phyloP scores from a whole-genome alignment of 2,113 vertebrate species.

The Coreoperca whiteheadi region DNA sequence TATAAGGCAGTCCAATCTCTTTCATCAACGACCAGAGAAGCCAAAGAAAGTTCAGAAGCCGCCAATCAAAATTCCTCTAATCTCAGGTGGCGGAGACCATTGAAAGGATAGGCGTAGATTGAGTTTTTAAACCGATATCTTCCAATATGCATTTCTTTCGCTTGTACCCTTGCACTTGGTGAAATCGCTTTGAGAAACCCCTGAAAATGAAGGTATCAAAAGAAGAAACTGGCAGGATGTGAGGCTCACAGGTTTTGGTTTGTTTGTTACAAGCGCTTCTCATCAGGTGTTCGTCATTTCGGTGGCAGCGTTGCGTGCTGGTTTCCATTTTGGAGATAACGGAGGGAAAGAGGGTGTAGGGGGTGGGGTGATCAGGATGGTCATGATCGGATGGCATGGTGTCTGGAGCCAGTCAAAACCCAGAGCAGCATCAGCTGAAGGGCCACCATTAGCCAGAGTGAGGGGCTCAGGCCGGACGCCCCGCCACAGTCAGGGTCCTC shows the following conservation, averaged over 20 bases:
- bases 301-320: conserved; percentile 69
- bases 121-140: conserved; percentile 38
- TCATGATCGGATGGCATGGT: conserved; percentile 87
- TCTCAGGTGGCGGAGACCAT: conserved; percentile 40
- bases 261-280: conserved; percentile 45
- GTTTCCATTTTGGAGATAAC: conserved; percentile 54
- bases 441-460: conserved; percentile 87
- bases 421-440: conserved; percentile 91
- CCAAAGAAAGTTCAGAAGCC: conserved; percentile 45
- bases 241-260: conserved; percentile 18
- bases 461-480: conserved; percentile 89
- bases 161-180: conserved; percentile 18
- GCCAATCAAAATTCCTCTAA: conserved; percentile 65
- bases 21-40: conserved; percentile 66
- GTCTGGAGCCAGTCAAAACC: conserved; percentile 88
- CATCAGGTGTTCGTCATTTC: conserved; percentile 32
- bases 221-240: conserved; percentile 23
- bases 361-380: conserved; percentile 46
- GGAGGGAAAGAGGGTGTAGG: conserved; percentile 7
- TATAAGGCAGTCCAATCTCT: conserved; percentile 85
- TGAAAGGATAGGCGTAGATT: not conserved
- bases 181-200: conserved; percentile 42
- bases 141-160: conserved; percentile 25
- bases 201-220: conserved; percentile 46
- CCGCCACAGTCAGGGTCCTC: conserved; percentile 92